Percentiles rank a stretch among this genome's conserved stretches.
These are phyloP conservation scores for Zaprionus kolodkinae DNA, from an alignment of 1,140 invertebrate genomes.

Conservation along the genomic window DNA sequence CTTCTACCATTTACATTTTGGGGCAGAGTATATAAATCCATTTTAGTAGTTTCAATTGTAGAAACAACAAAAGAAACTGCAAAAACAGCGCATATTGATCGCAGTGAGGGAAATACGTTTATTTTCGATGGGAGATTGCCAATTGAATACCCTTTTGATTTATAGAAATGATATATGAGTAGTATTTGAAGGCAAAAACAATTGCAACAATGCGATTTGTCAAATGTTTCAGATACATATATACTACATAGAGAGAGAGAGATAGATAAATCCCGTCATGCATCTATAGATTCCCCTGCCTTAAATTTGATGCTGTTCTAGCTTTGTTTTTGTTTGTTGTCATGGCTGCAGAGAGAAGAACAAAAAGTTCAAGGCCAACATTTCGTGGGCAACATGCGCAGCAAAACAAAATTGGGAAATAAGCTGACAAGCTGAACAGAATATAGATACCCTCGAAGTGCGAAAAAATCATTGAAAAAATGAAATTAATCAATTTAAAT, in stretches of 20 bases:
- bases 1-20: not conserved
- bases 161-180: not conserved
- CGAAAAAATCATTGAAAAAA: not conserved
- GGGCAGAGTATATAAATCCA: not conserved
- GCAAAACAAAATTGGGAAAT: conserved; percentile 27
- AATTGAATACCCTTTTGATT: not conserved
- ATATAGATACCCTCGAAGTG: conserved; percentile 9
- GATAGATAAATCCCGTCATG: conserved; percentile 21
- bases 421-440: not conserved
- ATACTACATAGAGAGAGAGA: not conserved
- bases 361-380: conserved; percentile 78
- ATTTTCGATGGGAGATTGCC: not conserved
- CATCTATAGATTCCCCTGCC: conserved; percentile 12
- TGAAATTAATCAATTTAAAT: not conserved
- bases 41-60: conserved; percentile 1
- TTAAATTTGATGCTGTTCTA: conserved; percentile 51
- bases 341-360: conserved; percentile 45
- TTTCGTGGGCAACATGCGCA: conserved; percentile 64
- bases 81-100: not conserved
- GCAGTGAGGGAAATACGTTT: not conserved
- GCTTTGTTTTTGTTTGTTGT: conserved; percentile 53
- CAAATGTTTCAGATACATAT: conserved; percentile 21
- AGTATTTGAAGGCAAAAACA: conserved; percentile 5
- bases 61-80: not conserved
- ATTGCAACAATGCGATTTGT: conserved; percentile 37